Percentiles rank a stretch among this genome's conserved stretches.
phyloP scores from a whole-genome alignment of 1,140 invertebrate species.

The Parasteatoda tepidariorum region DNA sequence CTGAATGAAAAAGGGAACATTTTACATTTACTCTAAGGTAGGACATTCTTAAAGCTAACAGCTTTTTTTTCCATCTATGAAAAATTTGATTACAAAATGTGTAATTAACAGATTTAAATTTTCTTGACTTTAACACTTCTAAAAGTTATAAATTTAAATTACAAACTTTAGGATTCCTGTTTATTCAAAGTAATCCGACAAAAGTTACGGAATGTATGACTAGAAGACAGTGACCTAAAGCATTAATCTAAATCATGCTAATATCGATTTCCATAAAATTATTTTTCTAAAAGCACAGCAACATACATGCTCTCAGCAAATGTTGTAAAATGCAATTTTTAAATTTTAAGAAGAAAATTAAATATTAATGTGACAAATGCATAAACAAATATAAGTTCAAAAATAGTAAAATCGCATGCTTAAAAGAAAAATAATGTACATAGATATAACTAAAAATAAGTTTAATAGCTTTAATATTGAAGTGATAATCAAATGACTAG shows the following conservation, averaged over 20 bases:
- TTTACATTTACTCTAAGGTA: neutral
- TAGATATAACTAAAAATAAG: no score
- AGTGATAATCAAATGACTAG: no score
- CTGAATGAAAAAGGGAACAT: neutral
- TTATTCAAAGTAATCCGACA: conserved; percentile 17
- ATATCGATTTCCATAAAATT: conserved; percentile 33
- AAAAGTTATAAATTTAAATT: conserved; percentile 9
- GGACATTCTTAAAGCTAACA: no score
- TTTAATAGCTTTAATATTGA: no score
- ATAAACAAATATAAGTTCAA: no score
- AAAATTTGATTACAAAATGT: neutral
- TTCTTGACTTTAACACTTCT: conserved; percentile 17
- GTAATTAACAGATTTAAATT: conserved; percentile 3
- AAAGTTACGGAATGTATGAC: conserved; percentile 18
- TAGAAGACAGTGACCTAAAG: conserved; percentile 37
- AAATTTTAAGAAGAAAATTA: neutral
- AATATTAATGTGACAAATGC: neutral
- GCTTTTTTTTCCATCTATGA: no score
- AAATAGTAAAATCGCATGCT: no score
- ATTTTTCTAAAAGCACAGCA: conserved; percentile 40
- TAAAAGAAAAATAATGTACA: no score
- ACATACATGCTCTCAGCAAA: conserved; percentile 51
- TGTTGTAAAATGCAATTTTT: conserved; percentile 10
- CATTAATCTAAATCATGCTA: conserved; percentile 45
- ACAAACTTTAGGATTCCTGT: neutral